Evolutionary conservation across 37 sponge, comb jelly and placozoan species (phyloP).

Genomic region (Lycopodina hypogea): DNA sequence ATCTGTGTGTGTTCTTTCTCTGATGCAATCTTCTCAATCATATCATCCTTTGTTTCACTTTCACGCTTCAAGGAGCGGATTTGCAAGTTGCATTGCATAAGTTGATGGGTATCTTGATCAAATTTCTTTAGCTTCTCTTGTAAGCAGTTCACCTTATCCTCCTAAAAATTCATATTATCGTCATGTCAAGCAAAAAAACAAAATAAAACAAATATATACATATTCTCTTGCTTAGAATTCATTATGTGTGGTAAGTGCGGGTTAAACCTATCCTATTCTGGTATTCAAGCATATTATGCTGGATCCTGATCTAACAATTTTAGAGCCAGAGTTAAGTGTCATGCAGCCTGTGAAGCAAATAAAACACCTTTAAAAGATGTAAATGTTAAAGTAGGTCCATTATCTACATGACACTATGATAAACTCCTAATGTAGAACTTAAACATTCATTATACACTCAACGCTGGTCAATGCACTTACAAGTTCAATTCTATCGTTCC

Average conservation of each 20-base stretch:
- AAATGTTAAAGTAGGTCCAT: no score
- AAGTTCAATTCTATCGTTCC: neutral
- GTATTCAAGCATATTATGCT: no score
- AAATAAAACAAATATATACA: no score
- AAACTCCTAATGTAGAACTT: neutral
- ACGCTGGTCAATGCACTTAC: neutral
- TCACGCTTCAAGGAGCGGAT: constrained; percentile 11
- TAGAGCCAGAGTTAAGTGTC: no score
- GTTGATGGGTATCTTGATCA: neutral
- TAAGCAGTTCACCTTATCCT: constrained; percentile 11
- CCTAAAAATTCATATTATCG: no score
- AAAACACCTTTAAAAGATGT: no score
- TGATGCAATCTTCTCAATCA: constrained; percentile 4
- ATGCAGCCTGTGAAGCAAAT: no score
- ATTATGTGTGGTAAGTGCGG: no score
- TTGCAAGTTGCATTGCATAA: constrained; percentile 15
- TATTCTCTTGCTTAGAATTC: no score
- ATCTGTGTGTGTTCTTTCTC: constrained; percentile 14
- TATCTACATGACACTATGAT: neutral
- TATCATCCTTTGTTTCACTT: constrained; percentile 16
- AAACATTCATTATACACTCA: neutral
- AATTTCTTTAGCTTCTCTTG: neutral
- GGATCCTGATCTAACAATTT: no score
- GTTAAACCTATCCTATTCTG: no score
- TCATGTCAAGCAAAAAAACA: no score